These are phyloP conservation scores for Gallinago jamesoni DNA, from an alignment of 2,113 vertebrate genomes.

Conservation along the genomic window DNA sequence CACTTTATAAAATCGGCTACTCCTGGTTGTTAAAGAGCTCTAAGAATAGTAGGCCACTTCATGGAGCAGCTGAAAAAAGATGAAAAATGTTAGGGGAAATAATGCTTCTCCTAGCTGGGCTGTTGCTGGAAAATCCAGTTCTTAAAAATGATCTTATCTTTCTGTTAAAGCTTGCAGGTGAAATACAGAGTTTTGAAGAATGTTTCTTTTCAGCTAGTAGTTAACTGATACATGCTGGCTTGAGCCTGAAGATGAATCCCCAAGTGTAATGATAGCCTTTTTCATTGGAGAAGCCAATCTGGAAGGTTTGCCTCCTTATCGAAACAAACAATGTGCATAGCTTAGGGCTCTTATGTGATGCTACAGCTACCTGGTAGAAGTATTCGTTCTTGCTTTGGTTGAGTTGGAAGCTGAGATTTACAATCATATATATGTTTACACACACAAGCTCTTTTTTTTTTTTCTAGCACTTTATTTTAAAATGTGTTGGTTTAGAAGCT, in stretches of 20 bases:
- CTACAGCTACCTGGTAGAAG: not conserved
- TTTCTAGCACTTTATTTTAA: not conserved
- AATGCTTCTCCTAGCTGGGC: not conserved
- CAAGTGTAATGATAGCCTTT: not conserved
- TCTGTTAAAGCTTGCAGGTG: not conserved
- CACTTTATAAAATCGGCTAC: not conserved
- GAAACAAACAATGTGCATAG: not conserved
- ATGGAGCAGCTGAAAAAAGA: not conserved
- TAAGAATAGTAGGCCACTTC: not conserved
- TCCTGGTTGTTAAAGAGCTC: not conserved
- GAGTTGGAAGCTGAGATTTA: not conserved
- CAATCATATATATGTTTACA: not conserved
- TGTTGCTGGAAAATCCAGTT: not conserved
- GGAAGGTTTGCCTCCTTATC: not conserved
- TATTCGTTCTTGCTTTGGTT: not conserved
- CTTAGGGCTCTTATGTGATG: rapidly evolving
- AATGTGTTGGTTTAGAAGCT: not conserved
- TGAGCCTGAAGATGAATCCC: not conserved
- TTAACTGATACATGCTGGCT: not conserved
- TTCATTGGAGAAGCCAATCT: not conserved
- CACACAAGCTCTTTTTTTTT: too few species aligned
- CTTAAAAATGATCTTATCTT: not conserved
- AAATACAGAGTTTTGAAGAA: not conserved
- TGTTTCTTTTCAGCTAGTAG: not conserved
- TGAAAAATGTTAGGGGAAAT: not conserved